Base-by-base conservation (phyloP, 30 jellyfish, hydroid and myxozoan species). In the Cassiopea andromeda region DNA sequence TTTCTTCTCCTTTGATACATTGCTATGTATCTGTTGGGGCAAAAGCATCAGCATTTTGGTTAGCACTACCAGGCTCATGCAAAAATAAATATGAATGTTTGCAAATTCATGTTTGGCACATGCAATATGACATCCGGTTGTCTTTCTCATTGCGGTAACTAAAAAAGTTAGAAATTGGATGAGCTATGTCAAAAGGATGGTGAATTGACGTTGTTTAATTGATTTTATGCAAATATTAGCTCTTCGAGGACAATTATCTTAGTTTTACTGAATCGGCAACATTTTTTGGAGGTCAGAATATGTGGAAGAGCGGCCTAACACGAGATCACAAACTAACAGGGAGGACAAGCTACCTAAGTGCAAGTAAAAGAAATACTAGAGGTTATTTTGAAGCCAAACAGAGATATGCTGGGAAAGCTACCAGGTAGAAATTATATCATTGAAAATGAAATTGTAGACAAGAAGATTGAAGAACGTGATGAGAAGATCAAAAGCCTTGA, bases 331-430 rank as follows among this genome's bases (percentile, higher is more conserved):
- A 19, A 48, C 16, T 16, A 78, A 69, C 87, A 78, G 46, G 87
- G 60, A 57, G 75, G 48, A 57, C 87, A 48, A 57, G 87, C 48
- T 54, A 49, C 87, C 87, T 75, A 27, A n/a, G 72, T 75, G 46
- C 87, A 78, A 78, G 87, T 78, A 57, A 78, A 78, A 78, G 87
- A 46, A 78, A 78, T 78, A 18, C 46, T 78, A 43, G 87, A 78
- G 38, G 64, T 16, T 54, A 10, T 75, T 44, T 78, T 1, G 87
- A 78, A 78, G 64, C 87, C 87, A 38, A 38, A 44, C 46, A 48
- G 87, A 54, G 64, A 54, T 54, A 3, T 54, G 10, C 64, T 54
- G 12, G 64, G 10, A 3, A 54, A 54, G n/a, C 59, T 80, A 50
- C 89, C 79, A 19, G 79, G 18, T 58, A 80, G 50, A 58, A 46